phyloP scores from a whole-genome alignment of 2,888 invertebrate species.

The Esperia sulphurella region DNA sequence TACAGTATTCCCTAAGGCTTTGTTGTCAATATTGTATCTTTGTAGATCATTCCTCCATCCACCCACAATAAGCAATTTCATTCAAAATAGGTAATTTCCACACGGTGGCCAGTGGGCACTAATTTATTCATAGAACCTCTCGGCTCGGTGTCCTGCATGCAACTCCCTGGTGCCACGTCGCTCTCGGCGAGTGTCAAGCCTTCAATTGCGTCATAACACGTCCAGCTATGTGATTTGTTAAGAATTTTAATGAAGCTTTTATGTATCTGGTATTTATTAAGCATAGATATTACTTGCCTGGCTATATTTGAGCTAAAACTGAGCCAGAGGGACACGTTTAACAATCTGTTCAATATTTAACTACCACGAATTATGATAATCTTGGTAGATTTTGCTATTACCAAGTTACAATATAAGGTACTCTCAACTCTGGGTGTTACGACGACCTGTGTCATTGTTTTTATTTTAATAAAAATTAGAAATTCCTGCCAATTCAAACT shows the following conservation, averaged over 20 bases:
- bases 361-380: no score
- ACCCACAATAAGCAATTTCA: constrained; percentile 9
- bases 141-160: constrained; percentile 5
- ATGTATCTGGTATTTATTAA: background rate
- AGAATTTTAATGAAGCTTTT: constrained; percentile 14
- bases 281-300: background rate
- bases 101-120: constrained; percentile 8
- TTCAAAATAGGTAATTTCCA: constrained; percentile 9
- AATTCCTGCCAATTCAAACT: no score
- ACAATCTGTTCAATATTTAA: no score
- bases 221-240: constrained; percentile 10
- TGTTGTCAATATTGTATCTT: no score
- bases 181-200: constrained; percentile 3
- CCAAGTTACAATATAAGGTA: no score
- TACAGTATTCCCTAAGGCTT: no score
- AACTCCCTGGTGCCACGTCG: constrained; percentile 2
- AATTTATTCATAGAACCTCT: constrained; percentile 15
- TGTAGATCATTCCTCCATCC: background rate
- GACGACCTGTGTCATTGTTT: no score
- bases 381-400: no score
- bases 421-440: no score
- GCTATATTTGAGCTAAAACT: background rate
- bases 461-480: no score
- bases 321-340: background rate
- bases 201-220: constrained; percentile 16